Evolutionary conservation across 2,888 invertebrate genomes (phyloP).

Genomic region (Apantesis nais): DNA sequence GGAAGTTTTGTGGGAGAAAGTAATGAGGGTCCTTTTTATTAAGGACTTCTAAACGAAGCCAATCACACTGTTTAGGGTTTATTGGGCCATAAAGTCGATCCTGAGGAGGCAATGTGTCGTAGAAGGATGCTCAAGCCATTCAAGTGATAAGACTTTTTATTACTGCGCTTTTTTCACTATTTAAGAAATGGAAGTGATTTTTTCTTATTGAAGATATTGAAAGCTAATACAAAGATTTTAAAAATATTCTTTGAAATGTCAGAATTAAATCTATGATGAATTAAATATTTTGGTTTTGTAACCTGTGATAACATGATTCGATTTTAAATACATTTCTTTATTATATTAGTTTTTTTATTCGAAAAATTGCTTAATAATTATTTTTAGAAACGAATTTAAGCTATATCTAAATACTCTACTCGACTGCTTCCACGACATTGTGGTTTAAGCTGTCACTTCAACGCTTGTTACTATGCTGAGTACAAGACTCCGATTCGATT

Average conservation of each 20-base stretch:
- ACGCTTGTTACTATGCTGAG: no score
- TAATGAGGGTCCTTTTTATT: constrained; percentile 35
- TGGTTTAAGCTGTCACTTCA: no score
- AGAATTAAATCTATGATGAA: neutral
- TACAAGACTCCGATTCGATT: no score
- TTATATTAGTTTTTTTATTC: no score
- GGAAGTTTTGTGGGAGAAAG: constrained; percentile 21
- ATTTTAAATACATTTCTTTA: no score
- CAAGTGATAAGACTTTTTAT: constrained; percentile 33
- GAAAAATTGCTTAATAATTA: no score
- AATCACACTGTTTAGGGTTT: constrained; percentile 37
- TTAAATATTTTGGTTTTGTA: no score
- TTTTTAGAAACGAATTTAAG: no score
- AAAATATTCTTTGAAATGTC: neutral
- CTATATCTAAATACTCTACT: no score
- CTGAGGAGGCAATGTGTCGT: constrained; percentile 34
- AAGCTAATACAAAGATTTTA: neutral
- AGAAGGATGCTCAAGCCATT: constrained; percentile 24
- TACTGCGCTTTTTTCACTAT: constrained; percentile 9
- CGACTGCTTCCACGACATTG: no score
- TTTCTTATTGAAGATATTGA: neutral
- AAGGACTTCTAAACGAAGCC: constrained; percentile 35
- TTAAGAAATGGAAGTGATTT: neutral
- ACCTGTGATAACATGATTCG: no score
- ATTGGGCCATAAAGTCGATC: constrained; percentile 39